Base-by-base conservation (phyloP, 1,140 invertebrate genomes). In the Leptopilina clavipes region DNA sequence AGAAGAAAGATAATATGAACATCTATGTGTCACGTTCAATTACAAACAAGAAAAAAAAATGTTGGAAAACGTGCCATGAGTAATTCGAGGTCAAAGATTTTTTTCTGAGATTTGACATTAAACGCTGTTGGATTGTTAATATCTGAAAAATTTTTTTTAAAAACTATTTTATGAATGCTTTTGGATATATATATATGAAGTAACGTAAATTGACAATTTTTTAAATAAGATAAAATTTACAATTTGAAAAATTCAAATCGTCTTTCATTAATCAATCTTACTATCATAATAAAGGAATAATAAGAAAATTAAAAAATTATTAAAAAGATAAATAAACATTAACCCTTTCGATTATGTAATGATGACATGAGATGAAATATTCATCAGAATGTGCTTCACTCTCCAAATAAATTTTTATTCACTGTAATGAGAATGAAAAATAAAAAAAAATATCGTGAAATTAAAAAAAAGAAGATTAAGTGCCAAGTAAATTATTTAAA, bases 11-110 rank as follows among this genome's bases (percentile, higher is more conserved):
- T 31, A 65, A 14, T 65, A 14, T 14, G 25, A 65, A 65, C 25
- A 31, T n/a, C 59, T 65, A 31, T 65, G 59, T 65, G 25, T 65
- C 59, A 65, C 59, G 59, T 37, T 65, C 59, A 31, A 65, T 65
- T 65, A 25, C 56, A 31, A 25, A 14, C 11, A 31, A 65, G 5
- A 65, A 31, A 65, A 65, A 65, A 59, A 11, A 12, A 19, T 59
- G 10, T 19, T 25, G 19, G 10, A 19, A 25, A 25, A 31, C 22
- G 56, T 65, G 22, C 56, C 22, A 65, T n/a, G 22, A 65, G 25
- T 65, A 31, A 65, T 31, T 31, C 22, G 59, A 65, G 59, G 59
- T 65, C 59, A 65, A 65, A 31, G 59, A 37, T 31, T 12, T 65
- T 65, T 65, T 65, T 65, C 48, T 31, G 3, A 25, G 59, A 65